Conservation (phyloP, 2,113 vertebrate genomes). For the Pteronura brasiliensis region DNA sequence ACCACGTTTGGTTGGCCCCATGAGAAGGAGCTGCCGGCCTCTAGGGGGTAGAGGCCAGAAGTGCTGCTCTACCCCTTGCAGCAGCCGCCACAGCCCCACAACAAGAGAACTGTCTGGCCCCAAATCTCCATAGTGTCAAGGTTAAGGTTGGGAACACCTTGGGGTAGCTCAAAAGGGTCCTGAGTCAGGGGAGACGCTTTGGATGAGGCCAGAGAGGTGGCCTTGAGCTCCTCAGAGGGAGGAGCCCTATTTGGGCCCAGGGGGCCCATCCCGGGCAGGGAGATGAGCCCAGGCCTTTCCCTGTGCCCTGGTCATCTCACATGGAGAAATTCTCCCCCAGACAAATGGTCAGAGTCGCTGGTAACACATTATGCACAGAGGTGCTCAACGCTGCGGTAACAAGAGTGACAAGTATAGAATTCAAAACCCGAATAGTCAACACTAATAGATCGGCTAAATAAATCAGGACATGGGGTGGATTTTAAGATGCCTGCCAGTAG, state of each 20-base stretch:
- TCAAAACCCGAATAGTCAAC: not conserved
- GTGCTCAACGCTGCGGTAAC: not conserved
- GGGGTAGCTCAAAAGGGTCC: not conserved
- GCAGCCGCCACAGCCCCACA: accelerated
- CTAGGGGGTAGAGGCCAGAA: not conserved
- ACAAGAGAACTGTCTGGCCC: not conserved
- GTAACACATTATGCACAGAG: not conserved
- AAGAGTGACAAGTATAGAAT: not conserved
- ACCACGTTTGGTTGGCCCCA: not conserved
- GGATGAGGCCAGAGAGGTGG: not conserved
- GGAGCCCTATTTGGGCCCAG: not conserved
- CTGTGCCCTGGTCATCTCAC: not conserved
- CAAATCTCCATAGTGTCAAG: accelerated
- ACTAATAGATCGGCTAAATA: not conserved
- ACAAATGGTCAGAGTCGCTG: not conserved
- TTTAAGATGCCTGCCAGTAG: not conserved
- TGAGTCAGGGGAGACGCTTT: accelerated
- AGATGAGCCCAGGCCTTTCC: not conserved
- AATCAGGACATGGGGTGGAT: not conserved
- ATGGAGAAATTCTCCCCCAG: not conserved
- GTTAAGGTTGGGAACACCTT: not conserved
- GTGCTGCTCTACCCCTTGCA: accelerated
- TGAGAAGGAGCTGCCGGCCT: not conserved
- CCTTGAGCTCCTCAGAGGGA: not conserved
- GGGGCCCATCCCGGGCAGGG: accelerated